Conservation (phyloP, 2,888 invertebrate species). For the Tinea trinotella region DNA sequence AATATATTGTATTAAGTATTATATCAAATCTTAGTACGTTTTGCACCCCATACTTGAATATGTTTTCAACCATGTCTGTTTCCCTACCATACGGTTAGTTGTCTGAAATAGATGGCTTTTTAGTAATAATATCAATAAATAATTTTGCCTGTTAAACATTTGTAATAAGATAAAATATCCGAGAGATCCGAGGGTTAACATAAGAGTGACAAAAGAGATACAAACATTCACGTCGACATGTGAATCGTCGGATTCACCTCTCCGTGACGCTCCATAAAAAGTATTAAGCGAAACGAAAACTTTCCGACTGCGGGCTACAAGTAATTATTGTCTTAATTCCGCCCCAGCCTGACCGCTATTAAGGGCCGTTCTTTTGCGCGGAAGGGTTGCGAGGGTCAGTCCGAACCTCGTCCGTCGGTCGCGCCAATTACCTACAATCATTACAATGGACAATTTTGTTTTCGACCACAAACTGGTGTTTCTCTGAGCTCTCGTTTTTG, state of each 20-base stretch:
- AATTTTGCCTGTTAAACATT: too few relatives aligned
- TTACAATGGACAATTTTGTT: constrained; percentile 66
- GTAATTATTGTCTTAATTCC: constrained; percentile 70
- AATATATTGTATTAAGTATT: too few relatives aligned
- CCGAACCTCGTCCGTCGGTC: constrained; percentile 29
- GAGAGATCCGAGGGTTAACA: background rate
- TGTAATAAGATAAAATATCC: too few relatives aligned
- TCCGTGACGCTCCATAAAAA: constrained; percentile 42
- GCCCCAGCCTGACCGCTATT: constrained; percentile 57
- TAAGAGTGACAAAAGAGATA: background rate
- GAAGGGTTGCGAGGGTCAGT: constrained; percentile 54
- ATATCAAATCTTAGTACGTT: too few relatives aligned
- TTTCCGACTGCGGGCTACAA: constrained; percentile 36
- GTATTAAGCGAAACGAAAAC: constrained; percentile 61
- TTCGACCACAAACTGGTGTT: constrained; percentile 41
- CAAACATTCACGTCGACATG: constrained; percentile 9
- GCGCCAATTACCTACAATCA: constrained; percentile 66
- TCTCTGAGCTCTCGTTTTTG: constrained; percentile 17
- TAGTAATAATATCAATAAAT: too few relatives aligned
- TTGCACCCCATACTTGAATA: too few relatives aligned
- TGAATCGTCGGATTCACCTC: constrained; percentile 18
- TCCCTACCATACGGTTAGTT: too few relatives aligned
- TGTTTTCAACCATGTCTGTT: too few relatives aligned
- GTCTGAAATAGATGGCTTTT: too few relatives aligned
- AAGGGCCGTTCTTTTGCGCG: constrained; percentile 41